Percentiles rank a stretch among this genome's conserved stretches.
phyloP scores from a whole-genome alignment of 2,113 vertebrate genomes.

The rat (Rattus norvegicus) region DNA sequence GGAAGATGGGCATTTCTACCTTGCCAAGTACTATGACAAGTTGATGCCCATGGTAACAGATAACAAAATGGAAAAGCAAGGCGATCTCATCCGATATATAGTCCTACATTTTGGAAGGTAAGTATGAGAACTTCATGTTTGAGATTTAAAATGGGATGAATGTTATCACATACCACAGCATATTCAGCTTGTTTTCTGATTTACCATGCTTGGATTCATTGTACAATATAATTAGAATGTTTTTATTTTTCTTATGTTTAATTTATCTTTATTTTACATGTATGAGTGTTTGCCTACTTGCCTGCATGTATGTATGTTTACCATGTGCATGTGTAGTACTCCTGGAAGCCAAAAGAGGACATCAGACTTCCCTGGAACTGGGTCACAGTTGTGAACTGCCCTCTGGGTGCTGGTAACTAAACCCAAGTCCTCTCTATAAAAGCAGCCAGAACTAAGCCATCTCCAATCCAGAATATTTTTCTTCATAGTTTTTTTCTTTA shows the following conservation, averaged over 20 bases:
- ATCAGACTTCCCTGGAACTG: neutral
- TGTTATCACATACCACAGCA: neutral
- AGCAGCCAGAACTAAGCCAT: neutral
- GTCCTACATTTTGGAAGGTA: constrained; percentile 97
- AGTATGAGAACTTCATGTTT: constrained; percentile 49
- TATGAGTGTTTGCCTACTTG: neutral
- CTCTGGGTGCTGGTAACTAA: neutral
- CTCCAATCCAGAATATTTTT: neutral
- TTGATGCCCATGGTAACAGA: constrained; percentile 99
- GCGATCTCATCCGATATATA: constrained; percentile 97
- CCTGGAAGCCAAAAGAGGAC: neutral
- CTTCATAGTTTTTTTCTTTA: constrained; percentile 3
- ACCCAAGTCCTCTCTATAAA: neutral
- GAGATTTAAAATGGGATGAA: neutral
- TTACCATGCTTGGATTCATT: neutral
- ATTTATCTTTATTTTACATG: neutral
- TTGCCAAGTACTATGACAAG: constrained; percentile 99
- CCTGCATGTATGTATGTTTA: neutral
- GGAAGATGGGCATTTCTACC: constrained; percentile 99
- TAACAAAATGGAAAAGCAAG: constrained; percentile 99
- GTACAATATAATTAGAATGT: constrained; percentile 12
- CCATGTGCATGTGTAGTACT: neutral
- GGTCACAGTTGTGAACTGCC: neutral
- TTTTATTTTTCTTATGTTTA: neutral
- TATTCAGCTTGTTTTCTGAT: constrained; percentile 8